These are phyloP conservation scores for Polylopha cassiicola DNA, from an alignment of 2,888 invertebrate genomes.

Conservation along the genomic window DNA sequence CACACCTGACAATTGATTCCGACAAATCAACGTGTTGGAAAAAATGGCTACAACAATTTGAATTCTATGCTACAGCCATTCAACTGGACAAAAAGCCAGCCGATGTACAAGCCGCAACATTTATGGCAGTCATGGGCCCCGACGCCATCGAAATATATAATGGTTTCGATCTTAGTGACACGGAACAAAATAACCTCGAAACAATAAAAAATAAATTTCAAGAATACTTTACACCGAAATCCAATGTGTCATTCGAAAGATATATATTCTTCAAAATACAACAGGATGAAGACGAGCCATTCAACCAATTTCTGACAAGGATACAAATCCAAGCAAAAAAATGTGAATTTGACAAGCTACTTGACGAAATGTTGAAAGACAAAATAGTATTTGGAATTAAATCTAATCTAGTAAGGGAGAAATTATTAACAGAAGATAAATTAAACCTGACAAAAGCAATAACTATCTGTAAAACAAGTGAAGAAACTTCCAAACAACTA, in stretches of 20 bases:
- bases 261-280: conserved; percentile 25
- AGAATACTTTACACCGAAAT: conserved; percentile 19
- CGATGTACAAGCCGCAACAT: conserved; percentile 24
- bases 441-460: conserved; percentile 21
- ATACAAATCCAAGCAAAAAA: conserved; percentile 27
- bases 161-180: conserved; percentile 2
- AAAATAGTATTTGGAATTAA: conserved; percentile 26
- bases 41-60: conserved; percentile 16
- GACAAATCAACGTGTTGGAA: conserved; percentile 21
- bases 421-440: conserved; percentile 17
- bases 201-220: conserved; percentile 13
- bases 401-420: conserved; percentile 25
- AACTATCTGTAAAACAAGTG: conserved; percentile 21
- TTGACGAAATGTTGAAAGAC: conserved; percentile 27
- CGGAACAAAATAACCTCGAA: conserved; percentile 12
- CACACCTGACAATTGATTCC: conserved; percentile 21
- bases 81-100: conserved; percentile 24
- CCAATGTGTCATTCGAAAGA: conserved; percentile 24
- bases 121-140: conserved; percentile 20
- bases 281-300: conserved; percentile 23
- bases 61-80: conserved; percentile 23
- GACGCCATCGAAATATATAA: conserved; percentile 18
- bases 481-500: conserved; percentile 21
- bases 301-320: conserved; percentile 24
- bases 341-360: conserved; percentile 24